Percentiles rank a stretch among this genome's conserved stretches.
phyloP scores from a whole-genome alignment of 2,113 vertebrate species.

The Cinclus mexicanus region DNA sequence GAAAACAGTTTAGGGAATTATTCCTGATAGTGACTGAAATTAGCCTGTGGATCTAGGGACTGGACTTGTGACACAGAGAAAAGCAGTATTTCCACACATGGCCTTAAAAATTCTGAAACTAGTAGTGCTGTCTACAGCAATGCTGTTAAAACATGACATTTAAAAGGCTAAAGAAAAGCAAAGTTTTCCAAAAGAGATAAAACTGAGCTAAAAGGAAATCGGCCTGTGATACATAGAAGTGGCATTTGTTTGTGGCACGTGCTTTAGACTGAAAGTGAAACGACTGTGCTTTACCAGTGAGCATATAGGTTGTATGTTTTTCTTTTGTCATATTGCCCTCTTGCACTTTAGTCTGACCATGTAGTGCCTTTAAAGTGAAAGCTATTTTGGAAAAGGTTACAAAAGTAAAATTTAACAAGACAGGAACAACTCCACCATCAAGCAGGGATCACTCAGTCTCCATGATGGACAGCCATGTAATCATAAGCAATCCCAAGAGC shows the following conservation, averaged over 20 bases:
- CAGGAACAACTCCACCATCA: neutral
- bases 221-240: neutral
- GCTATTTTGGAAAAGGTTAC: neutral
- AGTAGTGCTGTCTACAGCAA: neutral
- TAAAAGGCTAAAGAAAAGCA: neutral
- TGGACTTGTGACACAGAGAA: neutral
- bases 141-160: neutral
- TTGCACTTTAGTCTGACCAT: neutral
- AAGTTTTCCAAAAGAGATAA: neutral
- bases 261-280: neutral
- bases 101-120: neutral
- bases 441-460: neutral
- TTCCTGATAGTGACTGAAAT: neutral
- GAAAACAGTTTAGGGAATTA: neutral
- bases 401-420: neutral
- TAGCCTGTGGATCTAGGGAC: neutral
- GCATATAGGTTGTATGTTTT: neutral
- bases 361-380: neutral
- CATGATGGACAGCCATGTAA: neutral
- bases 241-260: neutral
- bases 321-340: neutral
- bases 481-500: neutral
- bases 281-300: neutral
- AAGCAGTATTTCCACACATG: neutral
- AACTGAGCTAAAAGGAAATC: neutral